Evolutionary conservation across 2,888 invertebrate genomes (phyloP).

Genomic region (Stenodera caucasica): DNA sequence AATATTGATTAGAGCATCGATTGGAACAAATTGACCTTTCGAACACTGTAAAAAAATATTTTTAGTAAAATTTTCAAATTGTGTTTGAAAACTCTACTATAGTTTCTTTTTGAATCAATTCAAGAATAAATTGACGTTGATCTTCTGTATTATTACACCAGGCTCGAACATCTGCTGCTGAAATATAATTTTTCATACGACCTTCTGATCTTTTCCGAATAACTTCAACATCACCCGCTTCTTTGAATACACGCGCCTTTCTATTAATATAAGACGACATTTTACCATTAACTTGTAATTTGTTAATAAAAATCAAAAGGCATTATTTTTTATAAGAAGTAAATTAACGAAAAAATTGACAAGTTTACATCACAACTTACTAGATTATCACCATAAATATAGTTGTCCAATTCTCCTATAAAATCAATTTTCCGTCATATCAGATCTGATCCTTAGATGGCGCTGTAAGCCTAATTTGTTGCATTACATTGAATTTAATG

Average conservation of each 20-base stretch:
- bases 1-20: constrained; percentile 50
- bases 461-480: no score
- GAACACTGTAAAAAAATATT: constrained; percentile 35
- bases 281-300: constrained; percentile 3
- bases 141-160: constrained; percentile 62
- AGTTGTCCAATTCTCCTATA: no score
- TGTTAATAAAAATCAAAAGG: background rate
- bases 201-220: constrained; percentile 59
- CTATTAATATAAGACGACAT: constrained; percentile 44
- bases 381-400: background rate
- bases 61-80: no score
- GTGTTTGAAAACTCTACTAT: constrained; percentile 17
- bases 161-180: constrained; percentile 62
- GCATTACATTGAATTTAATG: no score
- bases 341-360: background rate
- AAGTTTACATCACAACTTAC: background rate
- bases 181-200: constrained; percentile 61
- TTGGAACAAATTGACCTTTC: constrained; percentile 49
- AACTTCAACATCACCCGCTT: constrained; percentile 53
- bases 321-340: no score
- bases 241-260: constrained; percentile 43
- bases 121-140: constrained; percentile 62
- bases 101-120: constrained; percentile 54
- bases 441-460: no score
- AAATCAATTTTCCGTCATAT: no score